Base-by-base conservation (phyloP, 1,140 invertebrate species). In the Anoplolepis gracilipes region DNA sequence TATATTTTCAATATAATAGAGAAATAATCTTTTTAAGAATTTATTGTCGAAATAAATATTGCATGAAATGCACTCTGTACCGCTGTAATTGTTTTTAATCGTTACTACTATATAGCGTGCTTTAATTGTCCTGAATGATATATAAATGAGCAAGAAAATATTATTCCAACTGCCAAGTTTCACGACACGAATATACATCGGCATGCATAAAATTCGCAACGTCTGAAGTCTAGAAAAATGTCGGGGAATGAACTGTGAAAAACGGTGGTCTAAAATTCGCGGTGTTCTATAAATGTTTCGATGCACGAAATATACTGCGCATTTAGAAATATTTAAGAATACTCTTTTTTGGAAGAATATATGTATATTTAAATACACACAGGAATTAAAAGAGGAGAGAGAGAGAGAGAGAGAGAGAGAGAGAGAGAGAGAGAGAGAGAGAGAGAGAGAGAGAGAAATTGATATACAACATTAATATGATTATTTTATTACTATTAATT, bases 141-240 rank as follows among this genome's bases (percentile, higher is more conserved):
- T 62, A 49, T 8, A 78, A 78, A 65, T 65, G 39, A 49, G 2
- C 39, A 65, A 78, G 59, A 78, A 77, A 78, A 49, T 78, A 33
- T 36, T 55, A 65, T 78, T 78, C 39, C 28, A 7, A 25, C 25
- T 65, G 59, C 16, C 28, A 2, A 64, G 61, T 64, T 30, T 33
- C 28, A 19, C 25, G 73, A 77, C 78, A 87, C 86, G 76, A 88
- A 88, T 88, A 87, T 84, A 61, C 86, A 88, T 88, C 79, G 55
- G 28, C 36, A 59, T 19, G 85, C 16, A 73, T 65, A 67, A 75
- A 81, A 84, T 70, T 87, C 22, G 55, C 62, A 30, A n/a, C 13
- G 59, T 64, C 1, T 62, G 13, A 76, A 57, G 28, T 69, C 77
- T 72, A 30, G 65, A 33, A 61, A 88, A 87, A 67, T 25, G 7